Evolutionary conservation across 2,113 vertebrate species (phyloP), one percentile per base, ranked within the genome.

Genomic region (Nematolebias whitei): DNA sequence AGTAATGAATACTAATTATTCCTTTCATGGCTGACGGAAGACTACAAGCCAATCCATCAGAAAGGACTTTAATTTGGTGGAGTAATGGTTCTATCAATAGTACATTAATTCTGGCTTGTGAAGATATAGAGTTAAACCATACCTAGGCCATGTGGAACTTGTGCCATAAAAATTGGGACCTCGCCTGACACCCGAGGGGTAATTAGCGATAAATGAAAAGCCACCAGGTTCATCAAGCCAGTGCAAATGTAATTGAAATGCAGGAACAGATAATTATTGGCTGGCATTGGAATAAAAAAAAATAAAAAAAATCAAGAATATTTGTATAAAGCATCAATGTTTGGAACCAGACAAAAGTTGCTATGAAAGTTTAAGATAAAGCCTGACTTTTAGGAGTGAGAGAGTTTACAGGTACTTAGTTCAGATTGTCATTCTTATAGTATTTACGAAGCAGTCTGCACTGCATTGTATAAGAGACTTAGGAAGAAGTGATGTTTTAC

Each of bases 1-100:
- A 96, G 96, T 95, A 98, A 98, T 98, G 97, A 98, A 98, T 98
- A 98, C 96, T 98, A 98, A 98, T 98, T 98, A 95, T 94, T 96
- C 93, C 94, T 96, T 98, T 97, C 95, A 95, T 95, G 94, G 96
- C 95, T 96, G 95, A 97, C 94, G 94, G 93, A 93, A 94, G 95
- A 94, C 93, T 90, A 88, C 90, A 92, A 96, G 93, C 95, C 95
- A 94, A 98, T 99, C 95, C 93, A 98, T 99, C 97, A 98, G 94
- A 88, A 82, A 85, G 92, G 95, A 97, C 96, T 98, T 98, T 98
- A 96, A 99, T 99, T 98, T 98, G 96, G 93, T 97, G 94, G 93
- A 96, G 95, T 99, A 98, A 98, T 99, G 96, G 96, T 98, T 99
- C 97, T 93, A 95, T 99, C 97, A 96, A 98, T 98, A 98, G 95